A percentile compares a stretch with the other conserved stretches of the same genome.
Conservation (phyloP, 1,140 invertebrate genomes). For the Ditylenchus dipsaci region DNA sequence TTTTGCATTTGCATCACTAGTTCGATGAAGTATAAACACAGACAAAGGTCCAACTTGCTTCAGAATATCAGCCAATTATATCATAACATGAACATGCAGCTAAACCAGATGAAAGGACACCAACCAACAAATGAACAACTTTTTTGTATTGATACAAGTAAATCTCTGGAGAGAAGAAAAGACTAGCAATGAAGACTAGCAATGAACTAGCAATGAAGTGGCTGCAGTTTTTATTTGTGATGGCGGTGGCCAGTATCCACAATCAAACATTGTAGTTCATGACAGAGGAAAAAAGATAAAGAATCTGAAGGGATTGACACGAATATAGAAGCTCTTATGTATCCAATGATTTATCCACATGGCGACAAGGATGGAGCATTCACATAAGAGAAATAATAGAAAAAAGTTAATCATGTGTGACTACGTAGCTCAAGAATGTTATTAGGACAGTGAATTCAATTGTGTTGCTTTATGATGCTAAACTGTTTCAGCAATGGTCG, state of each 20-base stretch:
- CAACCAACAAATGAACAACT: background rate
- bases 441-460: background rate
- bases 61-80: background rate
- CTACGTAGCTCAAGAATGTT: background rate
- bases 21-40: background rate
- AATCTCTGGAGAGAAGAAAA: background rate
- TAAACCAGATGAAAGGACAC: background rate
- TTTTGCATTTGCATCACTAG: too few species aligned
- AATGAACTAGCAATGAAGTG: background rate
- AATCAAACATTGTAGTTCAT: background rate
- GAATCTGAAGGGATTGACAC: background rate
- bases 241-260: background rate
- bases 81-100: background rate
- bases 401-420: background rate
- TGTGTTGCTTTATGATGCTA: background rate
- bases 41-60: background rate
- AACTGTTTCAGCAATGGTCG: constrained; percentile 1
- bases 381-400: background rate
- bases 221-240: background rate
- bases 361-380: background rate
- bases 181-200: background rate
- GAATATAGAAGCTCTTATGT: background rate
- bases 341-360: background rate
- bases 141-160: background rate
- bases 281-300: background rate